Conservation (phyloP, 2,113 vertebrate genomes). For the Poecilia latipinna region DNA sequence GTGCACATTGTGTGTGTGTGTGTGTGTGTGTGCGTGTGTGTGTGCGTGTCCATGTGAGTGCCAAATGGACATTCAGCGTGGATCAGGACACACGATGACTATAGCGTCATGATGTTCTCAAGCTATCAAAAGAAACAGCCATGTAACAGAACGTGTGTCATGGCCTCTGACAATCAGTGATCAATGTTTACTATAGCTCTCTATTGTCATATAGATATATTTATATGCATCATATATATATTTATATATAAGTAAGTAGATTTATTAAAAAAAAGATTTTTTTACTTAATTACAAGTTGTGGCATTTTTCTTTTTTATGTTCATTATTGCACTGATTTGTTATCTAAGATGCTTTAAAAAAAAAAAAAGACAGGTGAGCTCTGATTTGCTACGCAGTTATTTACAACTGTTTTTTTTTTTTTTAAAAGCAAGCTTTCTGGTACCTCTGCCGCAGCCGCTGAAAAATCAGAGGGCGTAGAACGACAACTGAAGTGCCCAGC, state of each 20-base stretch:
- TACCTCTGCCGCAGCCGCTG: constrained; percentile 45
- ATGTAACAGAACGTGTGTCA: constrained; percentile 75
- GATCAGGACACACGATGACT: constrained; percentile 84
- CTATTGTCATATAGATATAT: constrained; percentile 65
- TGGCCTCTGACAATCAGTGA: constrained; percentile 75
- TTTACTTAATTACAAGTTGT: constrained; percentile 90
- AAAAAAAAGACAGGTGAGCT: constrained; percentile 89
- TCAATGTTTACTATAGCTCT: constrained; percentile 73
- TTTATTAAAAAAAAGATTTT: constrained; percentile 87
- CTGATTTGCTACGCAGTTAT: constrained; percentile 91
- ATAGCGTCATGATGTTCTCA: constrained; percentile 75
- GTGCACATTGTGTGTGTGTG: constrained; percentile 38
- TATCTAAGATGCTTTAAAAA: constrained; percentile 95
- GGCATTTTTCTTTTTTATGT: constrained; percentile 85
- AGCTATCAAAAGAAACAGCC: constrained; percentile 74
- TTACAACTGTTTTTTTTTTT: constrained; percentile 84
- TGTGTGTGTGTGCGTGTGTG: constrained; percentile 53
- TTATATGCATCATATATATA: constrained; percentile 76
- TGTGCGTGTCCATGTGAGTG: constrained; percentile 60
- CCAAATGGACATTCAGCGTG: constrained; percentile 81
- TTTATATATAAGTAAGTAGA: constrained; percentile 72
- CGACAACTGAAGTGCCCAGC: constrained; percentile 39
- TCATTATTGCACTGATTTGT: constrained; percentile 99
- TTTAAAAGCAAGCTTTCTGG: constrained; percentile 97
- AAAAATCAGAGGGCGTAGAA: constrained; percentile 56